phyloP scores from a whole-genome alignment of 2,113 vertebrate genomes.

The Peromyscus leucopus region DNA sequence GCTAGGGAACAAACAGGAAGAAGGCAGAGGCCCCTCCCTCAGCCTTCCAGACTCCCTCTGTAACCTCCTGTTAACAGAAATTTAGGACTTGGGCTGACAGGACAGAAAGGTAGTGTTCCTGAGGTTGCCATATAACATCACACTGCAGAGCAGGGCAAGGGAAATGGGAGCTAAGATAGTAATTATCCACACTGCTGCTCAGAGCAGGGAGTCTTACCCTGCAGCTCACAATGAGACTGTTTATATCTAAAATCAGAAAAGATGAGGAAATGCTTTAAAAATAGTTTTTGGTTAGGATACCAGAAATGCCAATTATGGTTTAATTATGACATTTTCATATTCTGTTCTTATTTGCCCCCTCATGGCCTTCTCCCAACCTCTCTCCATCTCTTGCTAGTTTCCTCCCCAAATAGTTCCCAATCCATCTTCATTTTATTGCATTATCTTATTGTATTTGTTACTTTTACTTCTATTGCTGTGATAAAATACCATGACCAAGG shows the following conservation, averaged over 20 bases:
- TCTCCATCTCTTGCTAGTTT: background rate
- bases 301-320: background rate
- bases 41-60: background rate
- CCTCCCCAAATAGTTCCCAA: background rate
- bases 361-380: background rate
- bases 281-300: background rate
- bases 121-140: background rate
- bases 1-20: background rate
- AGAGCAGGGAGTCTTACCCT: background rate
- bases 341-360: background rate
- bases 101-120: background rate
- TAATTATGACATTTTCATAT: background rate
- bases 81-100: accelerated
- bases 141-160: background rate
- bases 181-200: slow-evolving; percentile 8
- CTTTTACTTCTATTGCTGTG: background rate
- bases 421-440: background rate
- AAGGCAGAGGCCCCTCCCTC: background rate
- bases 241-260: slow-evolving; percentile 35
- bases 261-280: background rate
- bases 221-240: background rate
- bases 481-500: background rate
- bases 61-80: background rate
- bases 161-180: background rate
- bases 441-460: background rate